Conservation (phyloP, 2,797 vertebrate species). For the Amphiprion clarkii region DNA sequence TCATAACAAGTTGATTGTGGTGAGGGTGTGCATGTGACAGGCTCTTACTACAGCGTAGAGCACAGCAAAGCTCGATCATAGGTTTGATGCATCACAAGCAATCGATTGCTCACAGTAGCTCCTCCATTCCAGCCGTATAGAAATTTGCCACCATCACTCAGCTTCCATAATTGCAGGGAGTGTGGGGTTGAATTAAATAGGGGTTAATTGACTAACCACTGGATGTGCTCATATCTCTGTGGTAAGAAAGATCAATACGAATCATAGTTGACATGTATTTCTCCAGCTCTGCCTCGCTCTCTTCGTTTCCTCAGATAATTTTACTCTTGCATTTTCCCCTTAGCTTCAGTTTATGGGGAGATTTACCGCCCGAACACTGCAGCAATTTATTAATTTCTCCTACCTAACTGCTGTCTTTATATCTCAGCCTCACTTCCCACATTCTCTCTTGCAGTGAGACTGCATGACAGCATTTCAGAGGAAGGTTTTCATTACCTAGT, state of each 20-base stretch:
- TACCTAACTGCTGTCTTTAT: constrained; percentile 17
- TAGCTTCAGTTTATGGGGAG: background rate
- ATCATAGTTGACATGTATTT: constrained; percentile 22
- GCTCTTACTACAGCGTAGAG: background rate
- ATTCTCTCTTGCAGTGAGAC: constrained; percentile 88
- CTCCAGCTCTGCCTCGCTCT: constrained; percentile 2
- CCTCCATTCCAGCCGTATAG: background rate
- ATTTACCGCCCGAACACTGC: background rate
- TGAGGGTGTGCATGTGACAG: background rate
- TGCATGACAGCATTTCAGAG: constrained; percentile 98
- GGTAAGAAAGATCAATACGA: constrained; percentile 7
- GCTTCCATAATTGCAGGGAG: constrained; percentile 3
- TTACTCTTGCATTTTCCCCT: background rate
- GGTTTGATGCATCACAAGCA: too few relatives aligned
- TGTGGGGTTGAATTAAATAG: constrained; percentile 30
- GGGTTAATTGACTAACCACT: constrained; percentile 17
- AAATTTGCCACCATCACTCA: background rate
- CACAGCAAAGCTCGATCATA: too few relatives aligned
- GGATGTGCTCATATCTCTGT: constrained; percentile 10
- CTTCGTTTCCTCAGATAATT: background rate
- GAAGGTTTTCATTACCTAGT: constrained; percentile 98
- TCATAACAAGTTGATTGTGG: background rate
- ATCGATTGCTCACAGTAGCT: background rate
- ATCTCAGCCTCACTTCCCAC: constrained; percentile 30
- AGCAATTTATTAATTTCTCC: background rate